A percentile compares a stretch with the other conserved stretches of the same genome.
Evolutionary conservation across 2,888 invertebrate species (phyloP).

Genomic region (Pristionchus arcanus): DNA sequence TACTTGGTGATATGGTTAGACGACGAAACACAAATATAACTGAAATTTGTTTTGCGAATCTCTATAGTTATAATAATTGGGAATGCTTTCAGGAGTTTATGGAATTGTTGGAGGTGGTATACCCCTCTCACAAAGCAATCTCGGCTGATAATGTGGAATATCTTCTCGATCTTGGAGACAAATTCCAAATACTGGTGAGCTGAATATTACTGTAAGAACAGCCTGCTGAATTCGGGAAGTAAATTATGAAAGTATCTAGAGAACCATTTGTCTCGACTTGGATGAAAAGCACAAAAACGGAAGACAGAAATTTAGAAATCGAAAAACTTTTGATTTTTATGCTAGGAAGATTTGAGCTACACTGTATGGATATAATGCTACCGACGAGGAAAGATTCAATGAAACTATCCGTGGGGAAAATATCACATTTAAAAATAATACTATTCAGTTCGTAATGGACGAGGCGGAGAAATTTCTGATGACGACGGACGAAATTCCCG

Average conservation of each 20-base stretch:
- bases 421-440: background rate
- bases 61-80: constrained; percentile 55
- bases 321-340: background rate
- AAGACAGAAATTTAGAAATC: background rate
- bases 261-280: too few species aligned
- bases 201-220: background rate
- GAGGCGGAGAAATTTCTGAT: constrained; percentile 80
- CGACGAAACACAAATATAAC: background rate
- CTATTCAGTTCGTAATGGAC: constrained; percentile 77
- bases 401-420: background rate
- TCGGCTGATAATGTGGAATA: constrained; percentile 80
- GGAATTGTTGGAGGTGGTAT: constrained; percentile 80
- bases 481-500: constrained; percentile 72
- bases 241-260: too few species aligned
- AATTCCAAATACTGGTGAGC: constrained; percentile 79
- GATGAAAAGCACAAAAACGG: too few species aligned
- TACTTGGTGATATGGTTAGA: background rate
- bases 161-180: constrained; percentile 80
- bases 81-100: constrained; percentile 76
- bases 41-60: background rate
- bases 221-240: background rate
- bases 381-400: background rate
- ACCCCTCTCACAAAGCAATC: constrained; percentile 80
- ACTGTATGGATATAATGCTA: too few species aligned
- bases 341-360: background rate